Evolutionary conservation across 2,113 vertebrate species (phyloP), one percentile per base, ranked within the genome.

Genomic region (Hyperopisus bebe): DNA sequence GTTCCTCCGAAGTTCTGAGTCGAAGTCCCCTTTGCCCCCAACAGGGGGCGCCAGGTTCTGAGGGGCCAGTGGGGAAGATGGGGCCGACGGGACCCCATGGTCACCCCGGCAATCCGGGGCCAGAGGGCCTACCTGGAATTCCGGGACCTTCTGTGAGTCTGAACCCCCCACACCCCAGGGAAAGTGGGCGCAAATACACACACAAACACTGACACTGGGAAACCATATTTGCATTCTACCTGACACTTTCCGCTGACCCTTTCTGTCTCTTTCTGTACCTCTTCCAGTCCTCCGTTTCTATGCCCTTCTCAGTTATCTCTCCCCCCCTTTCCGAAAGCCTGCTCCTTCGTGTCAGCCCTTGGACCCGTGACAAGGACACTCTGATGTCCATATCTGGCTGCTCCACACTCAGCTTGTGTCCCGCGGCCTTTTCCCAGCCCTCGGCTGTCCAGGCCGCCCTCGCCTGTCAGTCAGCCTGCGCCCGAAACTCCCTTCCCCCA

Each of bases 111-210:
- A 95, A 90, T 7, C 44, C 92, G 1, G 98, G 98, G 50, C 95
- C 96, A 2, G 96, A 98, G 77, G 98, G 98, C 6, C 94, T 98
- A 53, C 94, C 90, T 0, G 98, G 98, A 42, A 98, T 99, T 90
- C 98, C 98, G 0, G 98, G 98, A 15, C 94, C 97, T 50, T 95
- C 94, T 83, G 98, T 98, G 89, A 97, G 98, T 97, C 44, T 85
- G 39, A 62, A 89, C 44, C 24, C 83, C 48, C 24, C 46, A 35
- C 35, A 19, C 15, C 35, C 50, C 31, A 8, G 86, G 1, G 17
- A 46, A 42, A 24, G 21, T 48, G 21, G 11, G 10, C n/a, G 9
- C 88, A 90, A 50, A 53, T 62, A 50, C 55, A 90, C 31, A 90
- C 82, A 89, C 39, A n/a, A 44, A 62, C 55, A 53, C 46, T 58